Evolutionary conservation across 2,888 invertebrate genomes (phyloP).

Genomic region (Drosophila trichaetosa): DNA sequence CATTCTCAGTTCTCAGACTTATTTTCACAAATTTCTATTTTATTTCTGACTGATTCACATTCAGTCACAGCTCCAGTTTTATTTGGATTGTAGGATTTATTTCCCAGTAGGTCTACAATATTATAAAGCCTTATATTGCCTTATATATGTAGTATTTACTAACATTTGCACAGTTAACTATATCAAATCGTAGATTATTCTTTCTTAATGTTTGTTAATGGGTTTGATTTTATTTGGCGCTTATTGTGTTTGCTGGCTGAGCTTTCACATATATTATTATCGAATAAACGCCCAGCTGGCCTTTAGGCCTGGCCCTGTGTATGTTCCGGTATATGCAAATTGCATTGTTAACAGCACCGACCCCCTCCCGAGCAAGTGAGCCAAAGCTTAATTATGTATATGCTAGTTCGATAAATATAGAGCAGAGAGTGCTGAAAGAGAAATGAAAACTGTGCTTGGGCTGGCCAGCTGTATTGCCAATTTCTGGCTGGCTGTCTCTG

Average conservation of each 20-base stretch:
- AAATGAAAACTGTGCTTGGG: slow-evolving; percentile 3
- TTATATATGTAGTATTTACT: not conserved
- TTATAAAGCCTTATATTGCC: not conserved
- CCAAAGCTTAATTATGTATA: slow-evolving; percentile 36
- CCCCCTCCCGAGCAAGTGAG: slow-evolving; percentile 1
- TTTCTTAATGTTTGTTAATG: not conserved
- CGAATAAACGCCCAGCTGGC: not conserved
- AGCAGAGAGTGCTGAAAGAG: slow-evolving; percentile 1
- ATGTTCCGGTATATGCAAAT: slow-evolving; percentile 37
- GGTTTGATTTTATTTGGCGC: not conserved
- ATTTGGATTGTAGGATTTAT: not conserved
- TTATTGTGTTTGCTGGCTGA: not conserved
- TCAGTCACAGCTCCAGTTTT: not conserved
- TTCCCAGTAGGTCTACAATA: not conserved
- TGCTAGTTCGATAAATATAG: slow-evolving; percentile 18
- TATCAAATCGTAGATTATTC: not conserved
- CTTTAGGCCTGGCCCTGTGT: not conserved
- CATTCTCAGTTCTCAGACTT: not conserved
- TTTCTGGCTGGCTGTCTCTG: not conserved
- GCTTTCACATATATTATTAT: not conserved
- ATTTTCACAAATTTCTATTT: not conserved
- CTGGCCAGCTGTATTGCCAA: slow-evolving; percentile 30
- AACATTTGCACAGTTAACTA: not conserved
- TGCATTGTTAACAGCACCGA: slow-evolving; percentile 1
- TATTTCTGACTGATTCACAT: not conserved